Conservation (phyloP, 2,113 vertebrate species). For the Tyto alba region DNA sequence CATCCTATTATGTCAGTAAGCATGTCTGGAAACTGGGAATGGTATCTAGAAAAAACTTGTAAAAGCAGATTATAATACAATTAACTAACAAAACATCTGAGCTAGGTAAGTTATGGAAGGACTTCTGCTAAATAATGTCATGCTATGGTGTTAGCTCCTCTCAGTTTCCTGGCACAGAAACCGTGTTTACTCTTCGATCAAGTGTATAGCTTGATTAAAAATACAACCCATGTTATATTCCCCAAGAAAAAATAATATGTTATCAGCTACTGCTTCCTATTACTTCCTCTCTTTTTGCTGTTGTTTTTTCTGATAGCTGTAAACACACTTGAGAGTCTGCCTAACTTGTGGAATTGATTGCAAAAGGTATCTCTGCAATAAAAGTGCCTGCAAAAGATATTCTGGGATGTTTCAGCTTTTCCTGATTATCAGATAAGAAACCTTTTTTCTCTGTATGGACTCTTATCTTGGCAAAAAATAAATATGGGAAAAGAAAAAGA, state of each 20-base stretch:
- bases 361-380: neutral
- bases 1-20: neutral
- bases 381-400: neutral
- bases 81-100: neutral
- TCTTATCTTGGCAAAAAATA: neutral
- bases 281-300: neutral
- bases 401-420: neutral
- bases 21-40: neutral
- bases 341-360: neutral
- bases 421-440: neutral
- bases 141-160: neutral
- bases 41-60: neutral
- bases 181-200: neutral
- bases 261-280: neutral
- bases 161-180: neutral
- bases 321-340: neutral
- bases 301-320: neutral
- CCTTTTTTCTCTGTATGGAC: neutral
- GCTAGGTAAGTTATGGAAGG: neutral
- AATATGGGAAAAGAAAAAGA: neutral
- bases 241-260: neutral
- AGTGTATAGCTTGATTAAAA: neutral
- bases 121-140: neutral
- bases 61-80: neutral
- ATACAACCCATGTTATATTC: neutral